phyloP scores from a whole-genome alignment of 2,888 invertebrate genomes.

The Synergus itoensis region DNA sequence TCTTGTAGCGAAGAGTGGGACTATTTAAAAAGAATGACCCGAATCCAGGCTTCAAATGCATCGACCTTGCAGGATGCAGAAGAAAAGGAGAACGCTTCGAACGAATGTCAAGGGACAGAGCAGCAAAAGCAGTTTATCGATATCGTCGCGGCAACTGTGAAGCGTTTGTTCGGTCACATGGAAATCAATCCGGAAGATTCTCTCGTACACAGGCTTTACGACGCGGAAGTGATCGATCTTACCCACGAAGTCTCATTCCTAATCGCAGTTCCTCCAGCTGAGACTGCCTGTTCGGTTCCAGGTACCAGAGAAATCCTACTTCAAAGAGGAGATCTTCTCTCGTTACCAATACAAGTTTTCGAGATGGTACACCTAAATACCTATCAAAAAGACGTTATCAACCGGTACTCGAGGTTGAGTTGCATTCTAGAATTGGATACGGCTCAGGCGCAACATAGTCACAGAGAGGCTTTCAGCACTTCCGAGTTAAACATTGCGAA shows the following conservation, averaged over 20 bases:
- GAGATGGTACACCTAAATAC: constrained; percentile 97
- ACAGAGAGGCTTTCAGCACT: constrained; percentile 96
- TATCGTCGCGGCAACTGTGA: constrained; percentile 86
- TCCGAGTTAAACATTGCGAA: constrained; percentile 92
- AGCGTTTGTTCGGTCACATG: constrained; percentile 89
- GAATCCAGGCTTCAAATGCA: constrained; percentile 76
- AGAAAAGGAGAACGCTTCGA: constrained; percentile 71
- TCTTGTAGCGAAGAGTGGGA: constrained; percentile 95
- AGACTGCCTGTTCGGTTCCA: constrained; percentile 94
- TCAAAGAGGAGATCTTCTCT: constrained; percentile 91
- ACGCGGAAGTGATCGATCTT: constrained; percentile 95
- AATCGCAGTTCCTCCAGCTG: constrained; percentile 94
- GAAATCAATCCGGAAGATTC: constrained; percentile 86
- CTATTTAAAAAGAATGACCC: constrained; percentile 83
- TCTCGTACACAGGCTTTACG: constrained; percentile 90
- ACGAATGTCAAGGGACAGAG: constrained; percentile 80
- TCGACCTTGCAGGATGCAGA: constrained; percentile 72
- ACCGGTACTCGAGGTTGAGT: constrained; percentile 94
- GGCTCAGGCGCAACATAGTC: constrained; percentile 93
- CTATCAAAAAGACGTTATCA: constrained; percentile 94
- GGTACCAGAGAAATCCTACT: constrained; percentile 91
- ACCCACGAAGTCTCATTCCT: constrained; percentile 94
- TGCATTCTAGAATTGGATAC: constrained; percentile 96
- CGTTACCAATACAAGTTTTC: constrained; percentile 95
- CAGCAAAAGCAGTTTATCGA: constrained; percentile 90